Evolutionary conservation across 2,888 invertebrate species (phyloP).

Genomic region (Theretra japonica): DNA sequence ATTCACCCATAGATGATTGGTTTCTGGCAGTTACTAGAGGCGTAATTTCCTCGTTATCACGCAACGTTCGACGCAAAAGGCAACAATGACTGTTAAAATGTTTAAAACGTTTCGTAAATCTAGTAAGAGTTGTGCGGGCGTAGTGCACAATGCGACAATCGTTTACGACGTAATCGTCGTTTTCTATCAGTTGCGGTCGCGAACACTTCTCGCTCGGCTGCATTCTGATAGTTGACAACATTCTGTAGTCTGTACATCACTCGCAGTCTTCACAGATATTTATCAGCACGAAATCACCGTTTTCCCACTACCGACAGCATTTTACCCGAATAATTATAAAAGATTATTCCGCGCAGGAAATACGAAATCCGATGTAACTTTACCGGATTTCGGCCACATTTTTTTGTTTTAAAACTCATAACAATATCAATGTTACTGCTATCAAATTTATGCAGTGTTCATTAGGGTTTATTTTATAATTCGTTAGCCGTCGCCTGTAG

Average conservation of each 20-base stretch:
- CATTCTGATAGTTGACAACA: slow-evolving; percentile 51
- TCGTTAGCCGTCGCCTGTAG: slow-evolving; percentile 36
- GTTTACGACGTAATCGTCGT: slow-evolving; percentile 75
- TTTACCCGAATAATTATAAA: not conserved
- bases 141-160: slow-evolving; percentile 78
- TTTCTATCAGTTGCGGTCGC: slow-evolving; percentile 83
- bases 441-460: not conserved
- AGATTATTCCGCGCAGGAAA: not conserved
- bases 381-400: not conserved
- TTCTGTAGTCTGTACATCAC: slow-evolving; percentile 51
- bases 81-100: slow-evolving; percentile 64
- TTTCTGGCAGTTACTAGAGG: slow-evolving; percentile 48
- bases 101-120: slow-evolving; percentile 77
- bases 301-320: slow-evolving; percentile 24
- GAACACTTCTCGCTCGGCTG: slow-evolving; percentile 76
- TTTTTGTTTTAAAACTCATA: not conserved
- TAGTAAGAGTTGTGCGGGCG: slow-evolving; percentile 79
- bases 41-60: slow-evolving; percentile 69
- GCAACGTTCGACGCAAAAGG: slow-evolving; percentile 63
- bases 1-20: slow-evolving; percentile 44
- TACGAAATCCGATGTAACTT: not conserved
- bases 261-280: slow-evolving; percentile 45
- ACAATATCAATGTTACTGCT: not conserved
- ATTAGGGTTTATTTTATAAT: not conserved
- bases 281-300: slow-evolving; percentile 26